Evolutionary conservation across 1,140 invertebrate species (phyloP).

Genomic region (Drosophila obscura): DNA sequence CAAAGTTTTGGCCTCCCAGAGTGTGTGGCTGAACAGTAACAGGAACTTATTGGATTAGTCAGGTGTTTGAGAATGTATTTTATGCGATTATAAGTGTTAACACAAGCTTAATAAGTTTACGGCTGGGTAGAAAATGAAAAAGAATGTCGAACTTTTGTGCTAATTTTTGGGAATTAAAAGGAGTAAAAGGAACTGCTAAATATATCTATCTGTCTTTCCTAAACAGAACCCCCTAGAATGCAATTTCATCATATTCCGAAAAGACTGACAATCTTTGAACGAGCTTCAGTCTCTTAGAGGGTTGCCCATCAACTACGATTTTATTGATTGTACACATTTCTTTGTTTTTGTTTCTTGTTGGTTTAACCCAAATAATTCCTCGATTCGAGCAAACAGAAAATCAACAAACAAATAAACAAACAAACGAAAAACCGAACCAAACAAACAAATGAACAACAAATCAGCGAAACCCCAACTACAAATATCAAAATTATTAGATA

Average conservation of each 20-base stretch:
- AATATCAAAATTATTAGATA: slow-evolving; percentile 31
- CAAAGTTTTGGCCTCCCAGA: slow-evolving; percentile 7
- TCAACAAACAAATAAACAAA: slow-evolving; percentile 48
- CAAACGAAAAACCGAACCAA: slow-evolving; percentile 29
- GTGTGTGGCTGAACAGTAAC: slow-evolving; percentile 12
- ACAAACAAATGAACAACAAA: slow-evolving; percentile 53
- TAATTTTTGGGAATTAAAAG: no score
- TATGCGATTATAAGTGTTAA: slow-evolving; percentile 16
- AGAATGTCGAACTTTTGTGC: no score
- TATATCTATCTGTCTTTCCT: no score
- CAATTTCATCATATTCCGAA: slow-evolving; percentile 14
- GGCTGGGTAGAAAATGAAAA: background rate
- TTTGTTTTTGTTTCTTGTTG: slow-evolving; percentile 28
- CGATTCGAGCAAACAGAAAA: slow-evolving; percentile 55
- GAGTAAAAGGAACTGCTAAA: no score
- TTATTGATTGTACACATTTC: slow-evolving; percentile 30
- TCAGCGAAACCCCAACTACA: slow-evolving; percentile 52
- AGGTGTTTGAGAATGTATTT: slow-evolving; percentile 31
- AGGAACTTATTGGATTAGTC: slow-evolving; percentile 36
- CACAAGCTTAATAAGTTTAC: no score
- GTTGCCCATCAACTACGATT: slow-evolving; percentile 35
- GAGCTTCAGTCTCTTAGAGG: slow-evolving; percentile 2
- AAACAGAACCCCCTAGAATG: background rate
- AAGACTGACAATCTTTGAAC: slow-evolving; percentile 9
- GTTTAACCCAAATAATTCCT: slow-evolving; percentile 64